A percentile compares a stretch with the other conserved stretches of the same genome.
Evolutionary conservation across 1,140 invertebrate species (phyloP).

Genomic region (Drosophila miranda): DNA sequence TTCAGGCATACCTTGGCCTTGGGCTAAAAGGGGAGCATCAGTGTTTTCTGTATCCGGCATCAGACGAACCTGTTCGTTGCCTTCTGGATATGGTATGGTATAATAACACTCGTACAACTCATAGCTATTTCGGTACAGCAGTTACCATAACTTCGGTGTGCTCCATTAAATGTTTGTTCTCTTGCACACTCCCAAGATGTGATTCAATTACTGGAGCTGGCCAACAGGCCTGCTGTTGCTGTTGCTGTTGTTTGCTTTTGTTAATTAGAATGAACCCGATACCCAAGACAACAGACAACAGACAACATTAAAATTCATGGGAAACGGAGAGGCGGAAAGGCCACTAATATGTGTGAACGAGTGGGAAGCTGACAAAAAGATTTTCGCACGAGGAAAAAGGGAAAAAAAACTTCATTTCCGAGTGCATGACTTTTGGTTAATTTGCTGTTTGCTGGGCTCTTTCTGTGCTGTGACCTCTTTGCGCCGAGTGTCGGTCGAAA

Average conservation of each 20-base stretch:
- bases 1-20: conserved; percentile 18
- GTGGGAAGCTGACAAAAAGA: conserved; percentile 62
- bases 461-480: neutral
- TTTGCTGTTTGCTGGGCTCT: conserved; percentile 21
- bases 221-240: conserved; percentile 6
- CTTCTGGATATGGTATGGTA: neutral
- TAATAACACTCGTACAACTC: neutral
- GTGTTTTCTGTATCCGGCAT: conserved; percentile 5
- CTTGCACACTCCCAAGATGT: conserved; percentile 10
- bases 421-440: conserved; percentile 72
- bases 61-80: neutral
- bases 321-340: conserved; percentile 43
- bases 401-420: conserved; percentile 61
- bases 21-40: neutral
- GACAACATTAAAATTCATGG: conserved; percentile 59
- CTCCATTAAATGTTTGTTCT: conserved; percentile 29
- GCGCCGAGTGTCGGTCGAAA: conserved; percentile 47
- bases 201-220: conserved; percentile 41
- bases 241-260: conserved; percentile 22
- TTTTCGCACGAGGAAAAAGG: conserved; percentile 63
- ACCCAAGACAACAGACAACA: conserved; percentile 23
- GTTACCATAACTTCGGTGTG: neutral
- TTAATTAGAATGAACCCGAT: conserved; percentile 54
- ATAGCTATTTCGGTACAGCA: neutral
- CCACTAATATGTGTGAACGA: conserved; percentile 21